These are phyloP conservation scores for Lamellibrachia luymesi DNA, from an alignment of 1,140 invertebrate species.

Conservation along the genomic window DNA sequence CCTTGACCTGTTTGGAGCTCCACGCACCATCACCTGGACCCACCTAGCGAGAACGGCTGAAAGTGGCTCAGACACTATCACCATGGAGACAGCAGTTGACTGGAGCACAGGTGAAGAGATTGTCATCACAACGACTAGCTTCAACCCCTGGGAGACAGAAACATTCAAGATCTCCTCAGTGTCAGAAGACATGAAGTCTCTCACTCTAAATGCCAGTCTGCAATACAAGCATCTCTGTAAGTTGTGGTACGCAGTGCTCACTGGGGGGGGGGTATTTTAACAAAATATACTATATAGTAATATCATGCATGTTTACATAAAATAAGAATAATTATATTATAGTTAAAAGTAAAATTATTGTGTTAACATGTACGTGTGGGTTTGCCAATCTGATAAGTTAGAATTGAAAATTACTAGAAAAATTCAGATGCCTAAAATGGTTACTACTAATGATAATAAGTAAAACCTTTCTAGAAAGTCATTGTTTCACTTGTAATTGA, in stretches of 20 bases:
- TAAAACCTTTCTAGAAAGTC: too few relatives aligned
- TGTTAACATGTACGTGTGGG: too few relatives aligned
- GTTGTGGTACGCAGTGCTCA: neutral
- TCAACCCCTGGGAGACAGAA: constrained; percentile 18
- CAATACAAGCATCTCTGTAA: constrained; percentile 9
- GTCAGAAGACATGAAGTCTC: neutral
- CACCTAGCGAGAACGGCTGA: constrained; percentile 37
- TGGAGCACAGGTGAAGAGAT: constrained; percentile 23
- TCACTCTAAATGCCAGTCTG: neutral
- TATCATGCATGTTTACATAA: too few relatives aligned
- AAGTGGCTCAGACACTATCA: constrained; percentile 38
- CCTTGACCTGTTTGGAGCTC: constrained; percentile 48
- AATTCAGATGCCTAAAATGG: too few relatives aligned
- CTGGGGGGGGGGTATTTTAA: neutral
- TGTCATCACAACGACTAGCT: constrained; percentile 16
- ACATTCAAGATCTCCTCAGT: constrained; percentile 7
- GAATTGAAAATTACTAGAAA: too few relatives aligned
- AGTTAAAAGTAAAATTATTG: too few relatives aligned
- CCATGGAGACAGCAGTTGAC: constrained; percentile 30
- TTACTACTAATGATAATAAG: too few relatives aligned
- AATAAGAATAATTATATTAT: too few relatives aligned
- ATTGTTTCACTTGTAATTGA: too few relatives aligned
- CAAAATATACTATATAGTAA: too few relatives aligned
- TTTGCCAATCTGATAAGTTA: too few relatives aligned
- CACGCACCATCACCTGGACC: constrained; percentile 42